Base-by-base conservation (phyloP, 1,140 invertebrate genomes). In the Pogonognathellus flavescens region DNA sequence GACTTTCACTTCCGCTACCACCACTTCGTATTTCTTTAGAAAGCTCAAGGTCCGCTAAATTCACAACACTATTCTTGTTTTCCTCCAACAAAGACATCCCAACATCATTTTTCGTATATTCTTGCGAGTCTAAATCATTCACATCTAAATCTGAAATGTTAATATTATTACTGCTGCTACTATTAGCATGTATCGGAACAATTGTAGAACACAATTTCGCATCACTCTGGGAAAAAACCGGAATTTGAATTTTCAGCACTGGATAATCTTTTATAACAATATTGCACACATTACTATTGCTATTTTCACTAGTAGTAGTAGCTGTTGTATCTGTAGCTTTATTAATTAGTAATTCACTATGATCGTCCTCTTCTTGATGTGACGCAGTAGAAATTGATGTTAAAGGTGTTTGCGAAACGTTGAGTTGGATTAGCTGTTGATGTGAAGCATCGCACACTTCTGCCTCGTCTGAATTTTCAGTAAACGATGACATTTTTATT, bases 401-500 rank as follows among this genome's bases (percentile, higher is more conserved):
- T 9, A 62, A 9, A 4, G 59, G 59, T 14, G 11, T n/a, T 8
- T 41, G n/a, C 0, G 70, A 14, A 50, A 10, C 41, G 22, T 41
- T 31, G 14, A 50, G 25, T 57, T 57, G 11, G n/a, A 57, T 57
- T 13, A 57, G 53, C 6, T n/a, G 70, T 49, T 18, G 31, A 49
- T 49, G 25, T 41, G 41, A 76, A 76, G 70, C 5, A n/a, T 76
- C 70, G 16, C 41, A 18, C n/a, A 49, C 70, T 8, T 50, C 70
- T 0, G 41, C 11, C 16, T 76, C 70, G 0, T 50, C n/a, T 49
- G 25, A 1, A 50, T 76, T 76, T 76, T 31, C 70, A 41, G 11
- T n/a, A 18, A 76, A 76, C 10, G 70, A 76, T 18, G 70, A 76
- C 70, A 76, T 76, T 76, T 20, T 57, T 57, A 57, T 57, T 13